Evolutionary conservation across 2,888 invertebrate genomes (phyloP).

Genomic region (Xanthorhoe designata): DNA sequence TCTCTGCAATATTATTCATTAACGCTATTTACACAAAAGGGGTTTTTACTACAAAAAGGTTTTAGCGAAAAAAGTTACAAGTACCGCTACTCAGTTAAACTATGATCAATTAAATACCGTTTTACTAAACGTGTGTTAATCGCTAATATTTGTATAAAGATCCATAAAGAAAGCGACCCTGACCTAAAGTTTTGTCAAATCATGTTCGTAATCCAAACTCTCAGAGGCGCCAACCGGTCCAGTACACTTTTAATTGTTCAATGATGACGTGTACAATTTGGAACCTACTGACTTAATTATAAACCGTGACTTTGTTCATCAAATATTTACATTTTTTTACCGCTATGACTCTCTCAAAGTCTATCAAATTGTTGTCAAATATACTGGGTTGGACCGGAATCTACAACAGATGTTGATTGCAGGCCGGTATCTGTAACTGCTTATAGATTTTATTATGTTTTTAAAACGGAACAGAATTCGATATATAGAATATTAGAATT

Average conservation of each 20-base stretch:
- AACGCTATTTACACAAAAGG: too few relatives aligned
- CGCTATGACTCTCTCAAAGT: conserved; percentile 1
- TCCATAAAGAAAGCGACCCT: conserved; percentile 56
- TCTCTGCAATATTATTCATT: too few relatives aligned
- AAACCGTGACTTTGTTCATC: conserved; percentile 30
- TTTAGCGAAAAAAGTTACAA: not conserved
- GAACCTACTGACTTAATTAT: conserved; percentile 41
- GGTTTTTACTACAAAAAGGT: too few relatives aligned
- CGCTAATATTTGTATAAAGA: conserved; percentile 16
- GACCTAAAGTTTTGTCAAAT: conserved; percentile 69
- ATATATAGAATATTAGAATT: too few relatives aligned
- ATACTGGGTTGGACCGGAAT: not conserved
- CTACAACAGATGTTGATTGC: not conserved
- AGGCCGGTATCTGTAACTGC: not conserved
- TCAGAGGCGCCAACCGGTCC: conserved; percentile 48
- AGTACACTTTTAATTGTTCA: conserved; percentile 51
- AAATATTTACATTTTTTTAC: conserved; percentile 27
- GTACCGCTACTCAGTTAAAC: conserved; percentile 6
- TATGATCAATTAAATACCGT: conserved; percentile 18
- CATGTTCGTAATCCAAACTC: conserved; percentile 64
- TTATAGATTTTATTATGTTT: not conserved
- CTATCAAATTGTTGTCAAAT: not conserved
- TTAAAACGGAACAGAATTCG: not conserved
- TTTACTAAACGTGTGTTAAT: conserved; percentile 6
- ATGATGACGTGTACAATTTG: conserved; percentile 41